phyloP scores from a whole-genome alignment of 2,797 vertebrate genomes.

The Epinephelus awoara region DNA sequence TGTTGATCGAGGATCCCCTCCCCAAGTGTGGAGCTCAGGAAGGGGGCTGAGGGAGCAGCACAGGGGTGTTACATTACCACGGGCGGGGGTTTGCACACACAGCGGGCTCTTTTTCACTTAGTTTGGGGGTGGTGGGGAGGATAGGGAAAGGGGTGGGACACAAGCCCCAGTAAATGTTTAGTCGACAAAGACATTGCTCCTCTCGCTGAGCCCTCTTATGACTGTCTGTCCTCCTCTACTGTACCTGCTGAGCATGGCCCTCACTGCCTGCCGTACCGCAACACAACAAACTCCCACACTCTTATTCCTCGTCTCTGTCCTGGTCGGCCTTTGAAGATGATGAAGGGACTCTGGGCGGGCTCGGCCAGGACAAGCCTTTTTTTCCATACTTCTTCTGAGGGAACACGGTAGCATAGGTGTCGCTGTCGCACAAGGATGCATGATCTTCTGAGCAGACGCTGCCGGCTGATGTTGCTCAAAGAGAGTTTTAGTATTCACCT shows the following conservation, averaged over 20 bases:
- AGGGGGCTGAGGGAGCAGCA: conserved; percentile 68
- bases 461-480: conserved; percentile 28
- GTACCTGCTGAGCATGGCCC: conserved; percentile 81
- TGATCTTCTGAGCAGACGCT: conserved; percentile 42
- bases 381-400: conserved; percentile 54
- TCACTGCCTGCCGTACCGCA: conserved; percentile 72
- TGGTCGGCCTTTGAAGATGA: conserved; percentile 43
- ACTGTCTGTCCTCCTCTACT: conserved; percentile 68
- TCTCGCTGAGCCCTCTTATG: conserved; percentile 66
- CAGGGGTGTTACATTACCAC: conserved; percentile 53
- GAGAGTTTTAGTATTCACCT: conserved; percentile 30
- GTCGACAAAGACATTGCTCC: conserved; percentile 72
- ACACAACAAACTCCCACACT: conserved; percentile 59
- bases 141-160: conserved; percentile 52
- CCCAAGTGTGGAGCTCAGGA: conserved; percentile 63
- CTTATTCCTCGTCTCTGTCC: conserved; percentile 54
- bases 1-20: conserved; percentile 81
- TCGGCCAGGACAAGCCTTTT: conserved; percentile 58
- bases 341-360: conserved; percentile 44
- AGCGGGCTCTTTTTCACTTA: conserved; percentile 45
- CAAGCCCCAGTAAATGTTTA: conserved; percentile 67
- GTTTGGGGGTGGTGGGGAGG: conserved; percentile 43
- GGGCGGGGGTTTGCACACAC: conserved; percentile 55
- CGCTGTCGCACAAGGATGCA: conserved; percentile 49
- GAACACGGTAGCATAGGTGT: conserved; percentile 62